Evolutionary conservation across 2,888 invertebrate species (phyloP).

Genomic region (Dorcus parallelipipedus): DNA sequence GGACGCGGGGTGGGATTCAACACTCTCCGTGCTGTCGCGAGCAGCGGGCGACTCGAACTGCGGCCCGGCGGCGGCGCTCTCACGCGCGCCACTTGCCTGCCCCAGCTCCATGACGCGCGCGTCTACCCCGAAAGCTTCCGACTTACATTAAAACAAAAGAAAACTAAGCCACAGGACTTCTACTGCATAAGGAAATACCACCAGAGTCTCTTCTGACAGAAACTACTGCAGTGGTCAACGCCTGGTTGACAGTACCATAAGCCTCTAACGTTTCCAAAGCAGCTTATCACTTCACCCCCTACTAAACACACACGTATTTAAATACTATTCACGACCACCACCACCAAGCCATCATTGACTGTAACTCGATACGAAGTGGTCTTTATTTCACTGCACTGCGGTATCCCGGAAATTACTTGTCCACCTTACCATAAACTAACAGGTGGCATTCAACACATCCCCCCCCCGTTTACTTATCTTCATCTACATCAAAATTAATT

Average conservation of each 20-base stretch:
- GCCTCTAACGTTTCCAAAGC: too few species aligned
- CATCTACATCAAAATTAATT: too few species aligned
- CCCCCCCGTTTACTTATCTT: too few species aligned
- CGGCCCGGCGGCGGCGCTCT: conserved; percentile 44
- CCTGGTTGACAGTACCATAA: too few species aligned
- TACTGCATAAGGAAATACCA: neutral
- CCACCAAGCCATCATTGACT: too few species aligned
- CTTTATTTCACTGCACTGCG: conserved; percentile 24
- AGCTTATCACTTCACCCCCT: too few species aligned
- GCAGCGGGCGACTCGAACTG: conserved; percentile 46
- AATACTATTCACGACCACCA: too few species aligned
- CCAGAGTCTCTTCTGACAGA: too few species aligned
- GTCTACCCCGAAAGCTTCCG: conserved; percentile 24
- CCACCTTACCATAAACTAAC: conserved; percentile 28
- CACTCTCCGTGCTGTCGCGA: conserved; percentile 43
- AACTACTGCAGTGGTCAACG: too few species aligned
- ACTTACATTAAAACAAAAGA: conserved; percentile 7
- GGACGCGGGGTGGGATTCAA: conserved; percentile 42
- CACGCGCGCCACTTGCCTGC: conserved; percentile 36
- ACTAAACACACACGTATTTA: too few species aligned
- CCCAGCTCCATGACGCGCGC: conserved; percentile 23
- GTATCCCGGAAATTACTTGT: conserved; percentile 24
- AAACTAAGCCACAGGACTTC: neutral
- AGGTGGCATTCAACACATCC: conserved; percentile 22
- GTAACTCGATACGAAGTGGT: neutral